These are phyloP conservation scores for Megamerina dolium DNA, from an alignment of 2,888 invertebrate genomes.

Conservation along the genomic window DNA sequence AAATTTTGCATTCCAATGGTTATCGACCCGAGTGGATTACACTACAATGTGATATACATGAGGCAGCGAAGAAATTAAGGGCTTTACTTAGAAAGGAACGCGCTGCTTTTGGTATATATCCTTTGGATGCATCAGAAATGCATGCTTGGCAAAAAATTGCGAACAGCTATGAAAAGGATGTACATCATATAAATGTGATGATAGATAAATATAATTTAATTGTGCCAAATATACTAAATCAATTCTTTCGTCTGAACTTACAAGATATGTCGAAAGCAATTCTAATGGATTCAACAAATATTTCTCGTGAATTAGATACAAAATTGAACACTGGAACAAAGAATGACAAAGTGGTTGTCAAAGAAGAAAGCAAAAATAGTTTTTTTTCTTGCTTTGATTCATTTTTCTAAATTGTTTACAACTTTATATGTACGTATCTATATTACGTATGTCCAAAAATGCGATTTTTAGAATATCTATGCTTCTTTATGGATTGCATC, in stretches of 20 bases:
- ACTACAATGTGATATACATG: slow-evolving; percentile 75
- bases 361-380: too few species aligned
- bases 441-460: too few species aligned
- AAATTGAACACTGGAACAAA: too few species aligned
- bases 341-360: too few species aligned
- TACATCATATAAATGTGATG: slow-evolving; percentile 64
- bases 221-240: slow-evolving; percentile 75
- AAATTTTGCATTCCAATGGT: slow-evolving; percentile 64
- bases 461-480: too few species aligned
- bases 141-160: slow-evolving; percentile 55
- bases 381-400: too few species aligned
- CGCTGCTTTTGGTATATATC: slow-evolving; percentile 56
- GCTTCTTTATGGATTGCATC: too few species aligned
- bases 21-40: slow-evolving; percentile 89
- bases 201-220: slow-evolving; percentile 78
- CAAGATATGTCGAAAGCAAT: too few species aligned
- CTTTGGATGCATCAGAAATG: slow-evolving; percentile 52
- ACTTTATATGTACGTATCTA: too few species aligned
- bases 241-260: slow-evolving; percentile 69
- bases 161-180: slow-evolving; percentile 51
- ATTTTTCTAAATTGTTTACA: too few species aligned
- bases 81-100: slow-evolving; percentile 56
- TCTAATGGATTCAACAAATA: too few species aligned
- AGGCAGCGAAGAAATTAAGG: slow-evolving; percentile 57
- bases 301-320: too few species aligned